Evolutionary conservation across 2,888 invertebrate genomes (phyloP).

Genomic region (Drosophila prostipennis): DNA sequence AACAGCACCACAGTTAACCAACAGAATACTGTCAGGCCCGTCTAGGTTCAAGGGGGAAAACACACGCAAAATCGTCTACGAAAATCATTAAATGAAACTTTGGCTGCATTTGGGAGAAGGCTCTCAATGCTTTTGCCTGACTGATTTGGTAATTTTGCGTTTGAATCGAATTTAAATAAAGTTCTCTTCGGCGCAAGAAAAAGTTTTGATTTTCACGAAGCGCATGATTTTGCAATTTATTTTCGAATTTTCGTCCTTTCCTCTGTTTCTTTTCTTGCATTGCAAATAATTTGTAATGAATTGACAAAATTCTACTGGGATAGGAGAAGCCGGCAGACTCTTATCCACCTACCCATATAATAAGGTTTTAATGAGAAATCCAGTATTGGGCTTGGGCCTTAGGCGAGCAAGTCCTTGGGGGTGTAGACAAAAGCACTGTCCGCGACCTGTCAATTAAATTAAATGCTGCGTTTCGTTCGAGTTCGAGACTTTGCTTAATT

Average conservation of each 20-base stretch:
- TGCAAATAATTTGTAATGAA: constrained; percentile 76
- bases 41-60: constrained; percentile 35
- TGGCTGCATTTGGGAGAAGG: constrained; percentile 38
- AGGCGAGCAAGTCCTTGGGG: constrained; percentile 27
- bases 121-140: constrained; percentile 55
- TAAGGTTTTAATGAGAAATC: constrained; percentile 72
- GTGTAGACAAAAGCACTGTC: constrained; percentile 37
- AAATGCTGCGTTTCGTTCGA: constrained; percentile 64
- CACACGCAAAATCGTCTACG: constrained; percentile 23
- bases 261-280: constrained; percentile 26
- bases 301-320: constrained; percentile 61
- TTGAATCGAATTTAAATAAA: constrained; percentile 66
- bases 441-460: constrained; percentile 81
- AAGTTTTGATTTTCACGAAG: constrained; percentile 60
- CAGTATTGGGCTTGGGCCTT: constrained; percentile 23
- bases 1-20: background rate
- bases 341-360: constrained; percentile 53
- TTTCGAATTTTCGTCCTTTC: constrained; percentile 47
- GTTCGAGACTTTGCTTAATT: constrained; percentile 75
- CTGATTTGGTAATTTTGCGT: constrained; percentile 58
- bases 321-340: constrained; percentile 47
- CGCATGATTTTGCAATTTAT: constrained; percentile 81
- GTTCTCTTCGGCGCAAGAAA: constrained; percentile 41
- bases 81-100: constrained; percentile 65
- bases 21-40: constrained; percentile 19